A percentile compares a stretch with the other conserved stretches of the same genome.
phyloP scores from a whole-genome alignment of 1,140 invertebrate genomes.

The Drosophila cardini region DNA sequence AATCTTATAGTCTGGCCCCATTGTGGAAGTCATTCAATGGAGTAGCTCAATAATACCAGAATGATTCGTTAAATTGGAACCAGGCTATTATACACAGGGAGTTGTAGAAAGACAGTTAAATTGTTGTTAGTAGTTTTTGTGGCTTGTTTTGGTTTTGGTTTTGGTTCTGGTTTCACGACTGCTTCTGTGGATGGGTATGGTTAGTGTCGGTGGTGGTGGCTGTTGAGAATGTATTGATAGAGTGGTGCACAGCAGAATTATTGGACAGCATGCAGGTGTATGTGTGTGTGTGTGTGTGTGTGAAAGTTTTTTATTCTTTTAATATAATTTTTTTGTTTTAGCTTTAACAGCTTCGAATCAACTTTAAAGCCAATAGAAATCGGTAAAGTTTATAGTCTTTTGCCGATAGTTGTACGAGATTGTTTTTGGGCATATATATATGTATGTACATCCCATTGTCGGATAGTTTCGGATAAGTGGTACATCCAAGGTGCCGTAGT shows the following conservation, averaged over 20 bases:
- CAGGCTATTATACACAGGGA: constrained; percentile 78
- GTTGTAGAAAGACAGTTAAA: constrained; percentile 81
- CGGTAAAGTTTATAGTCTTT: constrained; percentile 1
- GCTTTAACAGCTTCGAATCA: constrained; percentile 5
- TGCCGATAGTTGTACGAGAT: constrained; percentile 9
- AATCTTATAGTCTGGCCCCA: constrained; percentile 39
- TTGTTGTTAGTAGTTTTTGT: constrained; percentile 62
- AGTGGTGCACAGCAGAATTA: constrained; percentile 52
- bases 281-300: not conserved
- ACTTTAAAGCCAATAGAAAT: constrained; percentile 36
- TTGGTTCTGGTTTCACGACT: constrained; percentile 46
- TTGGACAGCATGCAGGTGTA: constrained; percentile 50
- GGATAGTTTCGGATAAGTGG: constrained; percentile 19
- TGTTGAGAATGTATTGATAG: constrained; percentile 34
- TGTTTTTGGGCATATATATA: not conserved
- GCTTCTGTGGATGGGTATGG: constrained; percentile 55
- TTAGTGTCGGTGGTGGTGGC: constrained; percentile 39
- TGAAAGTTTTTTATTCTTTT: no score
- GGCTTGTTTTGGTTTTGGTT: constrained; percentile 33
- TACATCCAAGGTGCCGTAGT: constrained; percentile 45
- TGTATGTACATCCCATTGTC: constrained; percentile 1
- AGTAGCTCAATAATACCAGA: not conserved
- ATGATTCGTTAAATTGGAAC: constrained; percentile 19
- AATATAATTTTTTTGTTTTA: not conserved
- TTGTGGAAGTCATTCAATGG: not conserved